Conservation (phyloP, 1,140 invertebrate species). For the Dendrolimus punctatus region DNA sequence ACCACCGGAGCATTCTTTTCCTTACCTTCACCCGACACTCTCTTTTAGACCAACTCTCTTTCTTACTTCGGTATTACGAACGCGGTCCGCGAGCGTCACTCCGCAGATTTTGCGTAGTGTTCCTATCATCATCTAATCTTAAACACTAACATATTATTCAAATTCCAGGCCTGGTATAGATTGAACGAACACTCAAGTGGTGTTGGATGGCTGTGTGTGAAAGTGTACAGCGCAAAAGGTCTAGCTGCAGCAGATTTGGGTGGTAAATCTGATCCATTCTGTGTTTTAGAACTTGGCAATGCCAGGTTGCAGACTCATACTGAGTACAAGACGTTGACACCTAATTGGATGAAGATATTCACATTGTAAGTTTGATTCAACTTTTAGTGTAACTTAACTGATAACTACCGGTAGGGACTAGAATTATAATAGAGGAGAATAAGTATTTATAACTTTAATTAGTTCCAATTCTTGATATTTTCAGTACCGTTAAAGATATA, state of each 20-base stretch:
- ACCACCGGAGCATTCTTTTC: too few species aligned
- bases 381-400: not conserved
- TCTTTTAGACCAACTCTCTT: too few species aligned
- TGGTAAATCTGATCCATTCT: slow-evolving; percentile 97
- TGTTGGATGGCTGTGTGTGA: slow-evolving; percentile 91
- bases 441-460: too few species aligned
- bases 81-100: too few species aligned
- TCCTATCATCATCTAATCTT: too few species aligned
- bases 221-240: slow-evolving; percentile 91
- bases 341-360: slow-evolving; percentile 99
- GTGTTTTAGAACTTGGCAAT: slow-evolving; percentile 96
- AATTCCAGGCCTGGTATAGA: slow-evolving; percentile 74
- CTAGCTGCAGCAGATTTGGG: slow-evolving; percentile 92
- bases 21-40: too few species aligned
- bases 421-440: too few species aligned
- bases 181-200: slow-evolving; percentile 85
- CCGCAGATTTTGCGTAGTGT: too few species aligned
- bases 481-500: slow-evolving; percentile 96
- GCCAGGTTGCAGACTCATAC: slow-evolving; percentile 97
- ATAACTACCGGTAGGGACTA: too few species aligned
- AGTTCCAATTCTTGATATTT: slow-evolving; percentile 22
- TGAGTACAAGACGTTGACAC: slow-evolving; percentile 97
- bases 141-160: too few species aligned
- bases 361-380: slow-evolving; percentile 85
- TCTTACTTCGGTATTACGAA: too few species aligned